Base-by-base conservation (phyloP, 2,113 vertebrate species). In the Addax nasomaculatus region DNA sequence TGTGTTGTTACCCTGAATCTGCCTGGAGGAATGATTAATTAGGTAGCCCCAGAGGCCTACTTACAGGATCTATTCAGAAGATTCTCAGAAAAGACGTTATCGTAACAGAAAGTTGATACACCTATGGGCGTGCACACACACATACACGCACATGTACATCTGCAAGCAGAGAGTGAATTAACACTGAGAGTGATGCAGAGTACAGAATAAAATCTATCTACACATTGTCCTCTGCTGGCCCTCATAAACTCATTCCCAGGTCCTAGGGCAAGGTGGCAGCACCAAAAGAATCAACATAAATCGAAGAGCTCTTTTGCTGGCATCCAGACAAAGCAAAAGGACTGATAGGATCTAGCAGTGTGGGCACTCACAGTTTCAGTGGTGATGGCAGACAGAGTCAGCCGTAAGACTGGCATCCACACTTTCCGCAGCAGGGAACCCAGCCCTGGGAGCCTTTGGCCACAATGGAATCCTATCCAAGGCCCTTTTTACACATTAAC, bases 61-160 rank as follows among this genome's bases (percentile, higher is more conserved):
- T 80, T 78, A 73, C 0, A 49, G 6, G 33, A 70, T 14, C 76
- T 85, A 88, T 67, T 55, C 79, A 96, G 43, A 80, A 36, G 5
- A 12, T 93, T 86, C 70, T 57, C 81, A n/a, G 49, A 85, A 64
- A 78, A 55, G 23, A 95, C 73, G 13, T 84, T 67, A 85, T 73
- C 51, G 17, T 39, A 62, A 81, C 15, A 80, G 36, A 60, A 83
- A 70, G 17, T 47, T 10, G 1, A 43, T 47, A 33, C 1, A 70
- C 25, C 13, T 58, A 5, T 85, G 33, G 23, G 23, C 1, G 1
- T 2, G 49, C 29, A 12, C 14, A 25, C 23, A 58, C 27, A 58
- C 21, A 55, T 2, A 17, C 49, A 10, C 0, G 2, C 25, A 43
- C 17, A 39, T 14, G 14, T 4, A 53, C 2, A 3, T 39, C 5